phyloP scores from a whole-genome alignment of 1,140 invertebrate genomes.

The Dolichoris vasculosae region DNA sequence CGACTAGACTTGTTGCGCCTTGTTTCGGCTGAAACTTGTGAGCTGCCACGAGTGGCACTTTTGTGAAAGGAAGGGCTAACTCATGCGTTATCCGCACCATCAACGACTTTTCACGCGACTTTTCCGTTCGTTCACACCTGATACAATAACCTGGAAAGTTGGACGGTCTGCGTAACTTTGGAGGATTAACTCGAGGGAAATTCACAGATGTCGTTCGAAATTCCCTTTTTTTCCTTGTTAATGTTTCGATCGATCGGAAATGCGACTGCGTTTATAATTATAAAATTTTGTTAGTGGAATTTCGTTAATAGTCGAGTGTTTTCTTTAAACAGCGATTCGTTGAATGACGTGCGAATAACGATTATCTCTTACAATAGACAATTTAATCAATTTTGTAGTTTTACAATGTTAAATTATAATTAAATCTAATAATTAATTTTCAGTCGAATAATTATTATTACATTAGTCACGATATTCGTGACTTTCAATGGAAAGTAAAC shows the following conservation, averaged over 20 bases:
- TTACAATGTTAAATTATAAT: no score
- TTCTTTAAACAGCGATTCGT: no score
- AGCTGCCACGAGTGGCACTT: conserved; percentile 52
- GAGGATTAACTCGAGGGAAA: background rate
- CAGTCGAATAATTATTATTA: no score
- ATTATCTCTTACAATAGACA: no score
- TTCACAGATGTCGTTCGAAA: background rate
- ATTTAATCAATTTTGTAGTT: no score
- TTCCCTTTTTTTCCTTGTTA: background rate
- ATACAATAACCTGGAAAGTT: background rate
- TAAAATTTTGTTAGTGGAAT: no score
- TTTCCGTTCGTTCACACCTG: conserved; percentile 1
- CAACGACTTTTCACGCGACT: conserved; percentile 29
- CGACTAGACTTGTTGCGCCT: conserved; percentile 39
- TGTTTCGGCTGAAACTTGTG: conserved; percentile 35
- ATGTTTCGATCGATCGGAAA: background rate
- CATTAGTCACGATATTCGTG: no score
- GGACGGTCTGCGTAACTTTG: background rate
- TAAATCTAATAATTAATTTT: no score
- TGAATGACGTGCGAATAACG: no score
- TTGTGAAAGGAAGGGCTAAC: conserved; percentile 55
- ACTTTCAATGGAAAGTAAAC: no score
- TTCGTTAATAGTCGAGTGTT: no score
- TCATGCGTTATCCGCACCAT: conserved; percentile 40
- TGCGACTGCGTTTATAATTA: background rate